A percentile compares a stretch with the other conserved stretches of the same genome.
Evolutionary conservation across 1,140 invertebrate species (phyloP).

Genomic region (Argopecten irradians): DNA sequence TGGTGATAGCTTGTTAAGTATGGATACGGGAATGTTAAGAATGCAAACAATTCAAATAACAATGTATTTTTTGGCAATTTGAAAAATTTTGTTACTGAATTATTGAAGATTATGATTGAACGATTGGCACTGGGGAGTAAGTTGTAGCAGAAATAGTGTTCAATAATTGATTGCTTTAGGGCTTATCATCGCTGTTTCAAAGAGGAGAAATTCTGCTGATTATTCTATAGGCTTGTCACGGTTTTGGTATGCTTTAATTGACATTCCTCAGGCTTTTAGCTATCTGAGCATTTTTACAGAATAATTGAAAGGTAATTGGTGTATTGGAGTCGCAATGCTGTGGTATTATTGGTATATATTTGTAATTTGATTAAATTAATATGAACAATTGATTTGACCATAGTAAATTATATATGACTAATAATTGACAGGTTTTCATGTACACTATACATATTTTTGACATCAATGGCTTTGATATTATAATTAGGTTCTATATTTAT

Average conservation of each 20-base stretch:
- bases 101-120: background rate
- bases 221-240: background rate
- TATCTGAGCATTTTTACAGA: background rate
- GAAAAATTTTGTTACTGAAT: background rate
- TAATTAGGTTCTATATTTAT: too few species aligned
- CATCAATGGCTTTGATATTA: too few species aligned
- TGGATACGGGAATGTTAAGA: background rate
- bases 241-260: background rate
- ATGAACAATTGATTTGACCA: too few species aligned
- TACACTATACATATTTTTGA: too few species aligned
- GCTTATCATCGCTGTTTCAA: background rate
- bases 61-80: background rate
- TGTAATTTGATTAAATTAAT: too few species aligned
- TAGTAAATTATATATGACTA: too few species aligned
- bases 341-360: too few species aligned
- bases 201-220: background rate
- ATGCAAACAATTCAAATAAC: background rate
- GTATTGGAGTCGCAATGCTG: too few species aligned
- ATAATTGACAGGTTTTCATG: too few species aligned
- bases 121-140: background rate
- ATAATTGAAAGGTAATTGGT: too few species aligned
- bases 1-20: background rate
- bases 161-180: background rate
- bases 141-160: background rate
- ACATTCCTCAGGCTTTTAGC: background rate